Evolutionary conservation across 2,888 invertebrate species (phyloP), one percentile per base, ranked within the genome.

Genomic region (Cheilosia grossa): DNA sequence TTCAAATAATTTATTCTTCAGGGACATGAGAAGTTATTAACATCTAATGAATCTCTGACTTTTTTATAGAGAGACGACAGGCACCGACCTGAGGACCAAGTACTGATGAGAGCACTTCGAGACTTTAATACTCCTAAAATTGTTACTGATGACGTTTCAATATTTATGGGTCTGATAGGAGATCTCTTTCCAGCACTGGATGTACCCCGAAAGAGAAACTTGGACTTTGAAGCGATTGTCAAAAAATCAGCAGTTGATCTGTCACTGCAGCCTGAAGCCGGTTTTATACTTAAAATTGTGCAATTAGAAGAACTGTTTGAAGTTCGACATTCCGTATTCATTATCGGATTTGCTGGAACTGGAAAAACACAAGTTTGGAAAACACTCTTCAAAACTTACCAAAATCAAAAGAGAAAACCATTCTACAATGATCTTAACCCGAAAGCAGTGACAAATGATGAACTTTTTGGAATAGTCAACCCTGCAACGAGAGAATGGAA

Each of bases 101-200:
- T 98, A 44, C 91, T 98, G 61, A 98, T 98, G 98, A 93, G 98
- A 91, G 98, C 98, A 0, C 91, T 98, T 88, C 93, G 98, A 91
- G 98, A 98, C 93, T 98, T 98, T 91, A 98, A 98, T 91, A 96
- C 97, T 75, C 98, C 98, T 0, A 98, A 98, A 93, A 98, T 98
- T 88, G 95, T 98, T 9, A 97, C 98, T 0, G 98, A 98, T 89
- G 98, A 98, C 90, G 94, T 95, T 75, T 96, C 97, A 0, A 96
- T 98, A 1, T 98, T 98, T 90, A 97, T 98, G 97, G 98, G 98
- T 15, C 93, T 98, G 24, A 98, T 98, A 87, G 97, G 97, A 0
- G 98, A 98, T 91, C 92, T 98, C 83, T 98, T 98, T 92, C 98
- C 98, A 0, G 96, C 98, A 0, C 93, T 98, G 19, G 97, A 98